A percentile compares a stretch with the other conserved stretches of the same genome.
Conservation (phyloP, 2,888 invertebrate genomes). For the Trypoxylon attenuatum region DNA sequence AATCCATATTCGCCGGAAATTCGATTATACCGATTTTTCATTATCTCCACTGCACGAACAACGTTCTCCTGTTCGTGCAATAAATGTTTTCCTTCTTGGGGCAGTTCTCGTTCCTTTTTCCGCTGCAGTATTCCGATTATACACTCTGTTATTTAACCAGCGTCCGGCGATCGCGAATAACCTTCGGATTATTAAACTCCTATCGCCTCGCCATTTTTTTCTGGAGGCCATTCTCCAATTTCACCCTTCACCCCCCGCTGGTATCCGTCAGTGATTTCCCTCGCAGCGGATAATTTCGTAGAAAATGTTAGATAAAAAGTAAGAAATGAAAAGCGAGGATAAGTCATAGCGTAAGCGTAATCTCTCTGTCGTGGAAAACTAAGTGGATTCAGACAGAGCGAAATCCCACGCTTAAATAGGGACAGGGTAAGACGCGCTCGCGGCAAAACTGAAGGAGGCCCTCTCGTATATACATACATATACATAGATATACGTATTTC, state of each 20-base stretch:
- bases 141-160: slow-evolving; percentile 3
- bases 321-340: no score
- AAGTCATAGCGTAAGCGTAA: slow-evolving; percentile 39
- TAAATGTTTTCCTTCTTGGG: not conserved
- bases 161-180: slow-evolving; percentile 1
- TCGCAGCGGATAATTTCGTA: slow-evolving; percentile 23
- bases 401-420: slow-evolving; percentile 43
- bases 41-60: not conserved
- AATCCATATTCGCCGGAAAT: slow-evolving; percentile 18
- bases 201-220: not conserved
- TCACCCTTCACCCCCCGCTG: no score
- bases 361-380: slow-evolving; percentile 47
- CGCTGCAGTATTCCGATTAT: not conserved
- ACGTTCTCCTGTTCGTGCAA: not conserved
- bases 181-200: slow-evolving; percentile 11
- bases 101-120: slow-evolving; percentile 14
- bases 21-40: slow-evolving; percentile 19
- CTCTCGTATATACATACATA: no score
- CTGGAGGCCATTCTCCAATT: not conserved
- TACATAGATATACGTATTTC: slow-evolving; percentile 19
- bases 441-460: slow-evolving; percentile 34
- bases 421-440: not conserved
- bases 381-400: slow-evolving; percentile 42
- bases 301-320: slow-evolving; percentile 25
- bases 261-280: no score